Evolutionary conservation across 2,113 vertebrate genomes (phyloP).

Genomic region (Orientallactaga bullata): DNA sequence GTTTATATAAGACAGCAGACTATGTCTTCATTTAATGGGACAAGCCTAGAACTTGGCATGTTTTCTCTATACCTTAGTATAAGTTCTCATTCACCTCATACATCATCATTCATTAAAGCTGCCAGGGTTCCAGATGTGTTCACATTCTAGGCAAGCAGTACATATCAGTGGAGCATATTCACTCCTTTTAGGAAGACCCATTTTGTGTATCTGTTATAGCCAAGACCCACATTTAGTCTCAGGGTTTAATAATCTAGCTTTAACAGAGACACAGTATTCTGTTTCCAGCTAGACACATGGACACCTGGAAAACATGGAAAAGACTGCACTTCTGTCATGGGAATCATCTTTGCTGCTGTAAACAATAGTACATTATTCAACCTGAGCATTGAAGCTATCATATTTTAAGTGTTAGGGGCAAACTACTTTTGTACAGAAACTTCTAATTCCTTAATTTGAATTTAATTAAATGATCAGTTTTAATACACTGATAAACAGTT

Average conservation of each 20-base stretch:
- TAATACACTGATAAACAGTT: neutral
- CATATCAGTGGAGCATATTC: neutral
- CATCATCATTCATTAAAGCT: neutral
- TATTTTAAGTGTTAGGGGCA: neutral
- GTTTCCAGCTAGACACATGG: neutral
- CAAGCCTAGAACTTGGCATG: neutral
- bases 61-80: neutral
- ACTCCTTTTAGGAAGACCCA: neutral
- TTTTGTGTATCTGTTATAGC: neutral
- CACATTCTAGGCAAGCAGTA: neutral
- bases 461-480: neutral
- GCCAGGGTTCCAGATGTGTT: neutral
- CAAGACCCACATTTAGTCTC: neutral
- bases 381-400: neutral
- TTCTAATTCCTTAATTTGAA: neutral
- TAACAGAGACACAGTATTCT: neutral
- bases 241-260: neutral
- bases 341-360: neutral
- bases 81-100: neutral
- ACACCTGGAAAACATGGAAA: neutral
- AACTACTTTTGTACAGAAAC: neutral
- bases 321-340: neutral
- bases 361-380: neutral
- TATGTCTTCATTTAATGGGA: neutral
- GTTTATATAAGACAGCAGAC: neutral